Conservation (phyloP, 2,113 vertebrate genomes). For the Indri indri region DNA sequence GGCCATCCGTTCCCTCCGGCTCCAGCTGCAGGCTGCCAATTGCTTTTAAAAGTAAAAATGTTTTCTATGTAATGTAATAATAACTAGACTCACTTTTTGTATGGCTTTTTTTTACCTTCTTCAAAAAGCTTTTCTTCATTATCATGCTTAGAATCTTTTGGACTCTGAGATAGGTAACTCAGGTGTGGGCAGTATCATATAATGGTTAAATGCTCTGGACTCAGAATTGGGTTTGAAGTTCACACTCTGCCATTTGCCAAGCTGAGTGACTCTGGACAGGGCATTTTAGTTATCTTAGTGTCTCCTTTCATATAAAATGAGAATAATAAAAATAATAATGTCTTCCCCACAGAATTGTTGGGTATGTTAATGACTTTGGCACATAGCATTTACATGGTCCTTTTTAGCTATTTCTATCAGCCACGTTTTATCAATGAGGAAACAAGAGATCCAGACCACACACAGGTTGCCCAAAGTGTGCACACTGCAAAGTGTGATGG, state of each 20-base stretch:
- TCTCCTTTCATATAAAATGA: background rate
- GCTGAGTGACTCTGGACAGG: background rate
- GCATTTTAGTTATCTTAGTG: background rate
- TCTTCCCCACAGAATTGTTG: background rate
- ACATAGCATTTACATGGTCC: background rate
- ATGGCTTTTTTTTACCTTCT: background rate
- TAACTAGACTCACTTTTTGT: background rate
- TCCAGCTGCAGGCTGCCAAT: background rate
- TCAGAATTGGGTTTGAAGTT: background rate
- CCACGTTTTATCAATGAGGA: background rate
- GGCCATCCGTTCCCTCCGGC: background rate
- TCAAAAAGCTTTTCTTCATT: background rate
- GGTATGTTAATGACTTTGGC: background rate
- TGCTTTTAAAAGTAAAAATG: conserved; percentile 25
- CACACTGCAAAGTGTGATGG: conserved; percentile 4
- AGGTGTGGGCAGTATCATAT: background rate
- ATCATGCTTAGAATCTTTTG: background rate
- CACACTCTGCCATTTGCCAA: background rate
- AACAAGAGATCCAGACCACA: background rate
- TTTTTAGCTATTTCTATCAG: background rate
- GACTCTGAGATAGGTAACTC: background rate
- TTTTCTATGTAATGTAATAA: background rate
- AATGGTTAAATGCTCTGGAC: background rate
- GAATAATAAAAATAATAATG: background rate
- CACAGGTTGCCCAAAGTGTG: background rate